Percentiles rank a stretch among this genome's conserved stretches.
These are phyloP conservation scores for Ptyas mucosa DNA, from an alignment of 2,113 vertebrate genomes.

Conservation along the genomic window DNA sequence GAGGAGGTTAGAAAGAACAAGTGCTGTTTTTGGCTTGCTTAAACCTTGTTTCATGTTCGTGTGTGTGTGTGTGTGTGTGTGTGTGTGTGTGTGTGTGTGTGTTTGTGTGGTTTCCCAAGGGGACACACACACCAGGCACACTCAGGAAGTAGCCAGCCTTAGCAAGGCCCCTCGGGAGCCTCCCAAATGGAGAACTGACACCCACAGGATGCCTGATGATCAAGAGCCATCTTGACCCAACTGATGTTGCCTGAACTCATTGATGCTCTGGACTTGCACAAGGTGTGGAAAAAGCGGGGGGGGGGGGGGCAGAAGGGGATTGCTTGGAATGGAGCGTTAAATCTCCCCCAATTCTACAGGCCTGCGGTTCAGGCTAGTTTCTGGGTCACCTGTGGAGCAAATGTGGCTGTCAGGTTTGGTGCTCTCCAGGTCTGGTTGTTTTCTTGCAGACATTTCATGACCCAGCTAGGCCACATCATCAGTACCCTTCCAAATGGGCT, in stretches of 20 bases:
- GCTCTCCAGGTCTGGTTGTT: no score
- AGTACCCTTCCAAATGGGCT: no score
- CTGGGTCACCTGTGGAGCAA: neutral
- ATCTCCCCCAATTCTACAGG: neutral
- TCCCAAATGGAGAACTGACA: neutral
- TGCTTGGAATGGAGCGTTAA: neutral
- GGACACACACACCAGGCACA: neutral
- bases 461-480: no score
- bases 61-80: no score
- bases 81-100: no score
- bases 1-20: neutral
- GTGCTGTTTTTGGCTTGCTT: neutral
- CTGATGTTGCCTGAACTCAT: neutral
- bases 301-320: neutral
- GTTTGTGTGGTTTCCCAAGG: no score
- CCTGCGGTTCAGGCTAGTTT: neutral
- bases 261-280: neutral
- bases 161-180: neutral
- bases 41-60: neutral
- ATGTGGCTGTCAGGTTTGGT: no score
- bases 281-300: neutral
- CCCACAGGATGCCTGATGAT: neutral
- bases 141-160: neutral
- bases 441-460: no score
- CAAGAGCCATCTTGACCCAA: neutral